Conservation (phyloP, 2,113 vertebrate species). For the Malurus cyaneus region DNA sequence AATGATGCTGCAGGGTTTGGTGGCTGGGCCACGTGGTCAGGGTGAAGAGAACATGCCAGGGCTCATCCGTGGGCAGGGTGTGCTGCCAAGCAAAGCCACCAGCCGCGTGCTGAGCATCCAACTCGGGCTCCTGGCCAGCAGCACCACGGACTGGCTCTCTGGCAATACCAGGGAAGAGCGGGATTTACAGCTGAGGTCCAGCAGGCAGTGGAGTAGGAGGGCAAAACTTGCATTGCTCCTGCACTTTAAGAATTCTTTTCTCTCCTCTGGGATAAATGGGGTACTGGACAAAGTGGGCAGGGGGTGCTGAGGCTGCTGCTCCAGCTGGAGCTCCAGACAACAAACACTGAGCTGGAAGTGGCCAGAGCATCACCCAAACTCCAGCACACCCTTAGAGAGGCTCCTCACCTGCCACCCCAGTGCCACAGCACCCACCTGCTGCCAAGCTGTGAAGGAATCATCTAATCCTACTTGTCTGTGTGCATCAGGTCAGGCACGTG, state of each 20-base stretch:
- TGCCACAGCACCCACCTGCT: background rate
- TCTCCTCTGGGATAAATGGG: background rate
- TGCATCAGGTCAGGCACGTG: background rate
- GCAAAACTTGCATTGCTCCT: background rate
- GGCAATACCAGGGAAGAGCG: accelerated
- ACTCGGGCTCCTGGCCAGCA: background rate
- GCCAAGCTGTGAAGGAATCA: background rate
- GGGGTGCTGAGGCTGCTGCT: background rate
- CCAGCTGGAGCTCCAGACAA: background rate
- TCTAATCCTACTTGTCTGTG: background rate
- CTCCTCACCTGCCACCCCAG: background rate
- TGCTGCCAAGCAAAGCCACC: background rate
- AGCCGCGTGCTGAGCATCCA: accelerated
- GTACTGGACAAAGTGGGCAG: background rate
- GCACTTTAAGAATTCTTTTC: background rate
- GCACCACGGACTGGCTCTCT: background rate
- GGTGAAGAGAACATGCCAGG: background rate
- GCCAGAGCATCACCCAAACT: background rate
- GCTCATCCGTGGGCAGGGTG: background rate
- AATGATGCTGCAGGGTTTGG: background rate
- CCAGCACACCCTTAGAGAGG: background rate
- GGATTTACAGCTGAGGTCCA: accelerated
- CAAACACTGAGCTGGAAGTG: background rate
- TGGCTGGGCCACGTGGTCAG: background rate
- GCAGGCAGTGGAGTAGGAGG: background rate